Base-by-base conservation (phyloP, 2,113 vertebrate species). In the Cyanocitta stelleri region DNA sequence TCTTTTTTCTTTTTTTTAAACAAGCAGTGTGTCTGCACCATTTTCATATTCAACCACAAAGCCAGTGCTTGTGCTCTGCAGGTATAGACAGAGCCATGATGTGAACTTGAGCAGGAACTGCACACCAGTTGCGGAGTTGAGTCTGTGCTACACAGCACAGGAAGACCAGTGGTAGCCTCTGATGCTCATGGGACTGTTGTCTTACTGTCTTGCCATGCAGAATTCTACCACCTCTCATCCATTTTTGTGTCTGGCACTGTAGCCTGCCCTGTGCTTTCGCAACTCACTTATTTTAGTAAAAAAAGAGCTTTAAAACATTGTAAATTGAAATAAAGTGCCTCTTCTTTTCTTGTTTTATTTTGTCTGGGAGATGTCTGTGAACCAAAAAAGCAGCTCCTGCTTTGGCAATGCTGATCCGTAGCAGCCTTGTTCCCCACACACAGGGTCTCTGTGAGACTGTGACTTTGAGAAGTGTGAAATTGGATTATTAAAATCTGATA, bases 91-190 rank as follows among this genome's bases (percentile, higher is more conserved):
- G 23, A 80, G 43, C n/a, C 24, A 10, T 18, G 27, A 15, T 22
- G 23, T 46, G 73, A 62, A 37, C 19, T 16, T 43, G 30, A 76
- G 30, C 37, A 56, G 66, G 30, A 56, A 0, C 44, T 55, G 24
- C 15, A 14, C 8, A 20, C 4, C 29, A 35, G n/a, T 32, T 64
- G 22, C 0, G 0, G 43, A 33, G 29, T 6, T 3, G 2, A 39
- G 48, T 35, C 49, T 55, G 39, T 33, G 24, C 24, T 26, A 4
- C 8, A 1, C 26, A 37, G 12, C 27, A 16, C 0, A 0, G 13
- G 30, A 83, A 29, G 67, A 62, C 3, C 2, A 6, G 15, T 37
- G 67, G 48, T 63, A 84, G n/a, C 29, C 29, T 76, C 58, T 44
- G n/a, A 13, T 2, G 1, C 21, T 37, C 13, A 5, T 26, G 39